A percentile compares a stretch with the other conserved stretches of the same genome.
Conservation (phyloP, 2,113 vertebrate genomes). For the Pipa parva region DNA sequence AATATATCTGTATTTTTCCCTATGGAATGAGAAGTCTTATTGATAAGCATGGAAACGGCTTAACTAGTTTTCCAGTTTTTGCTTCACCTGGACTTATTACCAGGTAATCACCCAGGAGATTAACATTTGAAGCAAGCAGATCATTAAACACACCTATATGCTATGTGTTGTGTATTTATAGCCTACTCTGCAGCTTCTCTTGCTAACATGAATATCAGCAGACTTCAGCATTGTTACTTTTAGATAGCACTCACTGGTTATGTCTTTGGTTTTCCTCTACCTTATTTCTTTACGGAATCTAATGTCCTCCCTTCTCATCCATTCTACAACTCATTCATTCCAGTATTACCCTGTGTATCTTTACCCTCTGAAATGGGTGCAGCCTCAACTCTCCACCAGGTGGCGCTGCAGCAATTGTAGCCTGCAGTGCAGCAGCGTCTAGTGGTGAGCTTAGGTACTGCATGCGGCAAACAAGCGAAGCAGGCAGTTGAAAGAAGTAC, state of each 20-base stretch:
- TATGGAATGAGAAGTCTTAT: slow-evolving; percentile 11
- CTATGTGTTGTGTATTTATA: slow-evolving; percentile 5
- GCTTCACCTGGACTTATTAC: slow-evolving; percentile 66
- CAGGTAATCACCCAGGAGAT: slow-evolving; percentile 62
- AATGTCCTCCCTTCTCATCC: slow-evolving; percentile 14
- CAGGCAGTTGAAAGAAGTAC: not conserved
- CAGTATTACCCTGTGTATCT: slow-evolving; percentile 26
- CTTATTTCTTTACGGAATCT: slow-evolving; percentile 17
- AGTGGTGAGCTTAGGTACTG: slow-evolving; percentile 41
- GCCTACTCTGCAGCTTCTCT: slow-evolving; percentile 20
- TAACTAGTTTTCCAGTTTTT: slow-evolving; percentile 48
- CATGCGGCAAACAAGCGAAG: slow-evolving; percentile 23
- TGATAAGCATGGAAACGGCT: slow-evolving; percentile 37
- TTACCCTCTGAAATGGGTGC: slow-evolving; percentile 34
- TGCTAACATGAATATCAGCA: slow-evolving; percentile 15
- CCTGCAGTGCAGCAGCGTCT: slow-evolving; percentile 41
- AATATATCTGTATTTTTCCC: too few relatives aligned
- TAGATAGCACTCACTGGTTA: too few relatives aligned
- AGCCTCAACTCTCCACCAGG: slow-evolving; percentile 42
- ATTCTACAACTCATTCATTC: slow-evolving; percentile 19
- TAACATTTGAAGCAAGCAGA: slow-evolving; percentile 59
- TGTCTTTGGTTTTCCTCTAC: slow-evolving; percentile 9
- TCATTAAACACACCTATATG: slow-evolving; percentile 62
- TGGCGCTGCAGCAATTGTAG: slow-evolving; percentile 41
- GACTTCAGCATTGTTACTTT: slow-evolving; percentile 10